Evolutionary conservation across 2,113 vertebrate species (phyloP), one percentile per base, ranked within the genome.

Genomic region (Atractosteus spatula): DNA sequence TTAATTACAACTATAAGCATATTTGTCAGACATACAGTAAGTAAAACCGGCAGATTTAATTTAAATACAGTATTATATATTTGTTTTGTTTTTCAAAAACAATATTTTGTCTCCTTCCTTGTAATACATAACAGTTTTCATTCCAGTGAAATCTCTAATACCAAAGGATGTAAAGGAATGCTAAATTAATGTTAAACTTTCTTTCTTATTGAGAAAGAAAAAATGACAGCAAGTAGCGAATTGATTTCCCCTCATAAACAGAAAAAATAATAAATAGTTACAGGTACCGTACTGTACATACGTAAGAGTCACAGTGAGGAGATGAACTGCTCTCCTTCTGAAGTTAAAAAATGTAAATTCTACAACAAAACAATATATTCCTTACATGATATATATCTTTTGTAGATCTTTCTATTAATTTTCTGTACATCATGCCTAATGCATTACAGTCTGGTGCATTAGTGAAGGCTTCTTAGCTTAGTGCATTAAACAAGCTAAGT

Each of bases 401-500:
- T 6, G 29, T 41, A 71, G 76, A 79, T 51, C 67, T 68, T 86
- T 83, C 70, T 76, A 82, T 89, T 84, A 79, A 89, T 89, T 88
- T 78, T 75, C 81, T 70, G 66, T 74, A 80, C 74, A 70, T 76
- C 74, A 78, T 74, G 76, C 82, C 68, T 68, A 13, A 72, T 70
- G 64, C 69, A 68, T 47, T 72, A 51, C 67, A 41, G 66, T 73
- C 59, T 69, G 67, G 66, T 57, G 67, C 72, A 76, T 64, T 69
- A 64, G 76, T 76, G 74, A 81, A 77, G 81, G 83, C 76, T 68
- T 76, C 73, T 71, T 42, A 78, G 78, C 61, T 72, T 70, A 44
- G 72, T 77, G 81, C 75, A 84, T 88, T 81, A 86, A 78, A 81
- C 62, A 75, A 74, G 79, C 84, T 80, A 84, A 82, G 85, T 84